Evolutionary conservation across 2,888 invertebrate genomes (phyloP).

Genomic region (Pammene aurita): DNA sequence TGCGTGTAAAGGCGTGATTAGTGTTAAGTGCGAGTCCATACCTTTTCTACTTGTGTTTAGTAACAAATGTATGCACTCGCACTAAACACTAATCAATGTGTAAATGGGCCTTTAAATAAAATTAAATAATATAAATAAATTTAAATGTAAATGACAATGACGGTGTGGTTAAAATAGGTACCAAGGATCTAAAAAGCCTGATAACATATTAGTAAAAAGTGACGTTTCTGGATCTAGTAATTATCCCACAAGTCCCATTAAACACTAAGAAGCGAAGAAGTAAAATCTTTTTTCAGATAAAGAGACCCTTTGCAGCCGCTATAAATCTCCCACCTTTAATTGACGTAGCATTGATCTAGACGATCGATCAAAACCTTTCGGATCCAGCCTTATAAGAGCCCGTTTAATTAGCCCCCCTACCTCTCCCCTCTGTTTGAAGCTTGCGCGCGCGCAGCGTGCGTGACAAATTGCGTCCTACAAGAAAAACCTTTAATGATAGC

Average conservation of each 20-base stretch:
- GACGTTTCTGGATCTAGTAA: background rate
- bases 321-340: conserved; percentile 33
- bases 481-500: conserved; percentile 62
- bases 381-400: conserved; percentile 37
- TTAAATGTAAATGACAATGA: no score
- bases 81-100: no score
- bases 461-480: conserved; percentile 63
- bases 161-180: no score
- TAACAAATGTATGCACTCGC: no score
- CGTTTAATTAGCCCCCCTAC: conserved; percentile 48
- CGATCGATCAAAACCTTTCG: conserved; percentile 28
- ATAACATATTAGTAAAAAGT: background rate
- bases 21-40: no score
- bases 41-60: no score
- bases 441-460: conserved; percentile 55
- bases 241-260: background rate
- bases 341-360: conserved; percentile 26
- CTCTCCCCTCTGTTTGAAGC: background rate
- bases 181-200: no score
- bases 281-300: background rate
- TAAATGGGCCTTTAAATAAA: no score
- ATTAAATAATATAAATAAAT: no score
- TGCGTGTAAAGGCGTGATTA: no score
- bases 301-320: background rate
- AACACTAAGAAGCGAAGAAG: no score